A percentile compares a stretch with the other conserved stretches of the same genome.
Conservation (phyloP, 2,797 vertebrate species). For the Centroberyx gerrardi region DNA sequence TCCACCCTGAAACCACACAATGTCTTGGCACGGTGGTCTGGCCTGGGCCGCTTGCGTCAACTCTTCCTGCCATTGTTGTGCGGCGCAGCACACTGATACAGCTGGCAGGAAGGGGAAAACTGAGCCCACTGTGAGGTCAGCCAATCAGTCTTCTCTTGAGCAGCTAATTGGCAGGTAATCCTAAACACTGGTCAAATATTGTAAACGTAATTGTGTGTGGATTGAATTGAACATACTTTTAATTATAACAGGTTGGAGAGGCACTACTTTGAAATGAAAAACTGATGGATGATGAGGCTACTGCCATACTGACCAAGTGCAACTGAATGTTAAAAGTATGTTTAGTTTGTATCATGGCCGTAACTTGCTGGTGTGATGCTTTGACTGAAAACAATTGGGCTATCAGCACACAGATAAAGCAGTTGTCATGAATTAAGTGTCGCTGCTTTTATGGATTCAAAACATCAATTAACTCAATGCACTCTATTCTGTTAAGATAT, state of each 20-base stretch:
- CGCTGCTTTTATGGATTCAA: too few species aligned
- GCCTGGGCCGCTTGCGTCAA: slow-evolving; percentile 57
- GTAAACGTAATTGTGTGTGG: slow-evolving; percentile 6
- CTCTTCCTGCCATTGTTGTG: slow-evolving; percentile 85
- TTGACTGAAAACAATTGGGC: too few species aligned
- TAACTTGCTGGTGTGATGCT: too few species aligned
- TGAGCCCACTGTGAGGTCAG: slow-evolving; percentile 52
- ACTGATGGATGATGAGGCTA: neutral
- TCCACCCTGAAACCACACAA: slow-evolving; percentile 73
- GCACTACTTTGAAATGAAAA: neutral
- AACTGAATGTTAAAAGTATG: neutral
- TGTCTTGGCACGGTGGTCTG: slow-evolving; percentile 63
- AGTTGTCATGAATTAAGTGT: too few species aligned
- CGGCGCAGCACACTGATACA: slow-evolving; percentile 51
- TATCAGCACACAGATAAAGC: too few species aligned
- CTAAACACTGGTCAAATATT: slow-evolving; percentile 38
- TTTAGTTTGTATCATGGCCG: neutral
- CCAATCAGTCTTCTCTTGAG: slow-evolving; percentile 65
- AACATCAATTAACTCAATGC: too few species aligned
- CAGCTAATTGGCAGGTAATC: slow-evolving; percentile 51
- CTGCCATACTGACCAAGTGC: neutral
- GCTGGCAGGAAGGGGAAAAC: slow-evolving; percentile 78
- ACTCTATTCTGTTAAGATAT: neutral
- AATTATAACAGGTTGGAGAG: neutral
- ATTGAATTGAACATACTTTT: slow-evolving; percentile 20